Base-by-base conservation (phyloP, 2,113 vertebrate genomes). In the Propithecus coquereli region DNA sequence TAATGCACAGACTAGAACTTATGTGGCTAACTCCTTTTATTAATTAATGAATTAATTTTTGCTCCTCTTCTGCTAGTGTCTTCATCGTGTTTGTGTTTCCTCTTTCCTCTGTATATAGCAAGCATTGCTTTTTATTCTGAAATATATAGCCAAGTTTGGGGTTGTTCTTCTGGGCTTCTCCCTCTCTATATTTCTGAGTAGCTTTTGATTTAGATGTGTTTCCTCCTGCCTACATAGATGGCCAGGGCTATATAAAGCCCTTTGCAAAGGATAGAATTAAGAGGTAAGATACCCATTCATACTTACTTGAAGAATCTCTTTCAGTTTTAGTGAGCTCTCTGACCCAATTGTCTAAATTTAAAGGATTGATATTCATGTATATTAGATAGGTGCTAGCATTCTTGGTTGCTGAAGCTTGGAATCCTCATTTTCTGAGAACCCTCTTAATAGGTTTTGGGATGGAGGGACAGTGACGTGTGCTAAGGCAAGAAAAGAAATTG, bases 281-380 rank as follows among this genome's bases (percentile, higher is more conserved):
- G 71, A 80, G 22, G 47, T 92, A 57, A 90, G 45, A 76, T 88
- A 68, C 4, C 45, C 59, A 22, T 66, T 97, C 59, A 90, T 87
- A 84, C 81, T 92, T 84, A 57, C n/a, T 87, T 91, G 30, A 92
- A 94, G 61, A 73, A 50, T 91, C 40, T 47, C 45, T 84, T 61
- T 87, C 27, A 61, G 13, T 94, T 80, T 95, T 87, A 85, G 32
- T 84, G 57, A 30, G 2, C 45, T 85, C 45, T 87, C 40, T 94
- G 52, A 88, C 77, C 43, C 71, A 93, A 0, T 71, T 96, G 89
- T 50, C 82, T 96, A 76, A 90, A 91, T 79, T 82, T 94, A 94
- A 96, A 90, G 32, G 27, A 9, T 47, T n/a, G 34, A 50, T 96
- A 88, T 96, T 43, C 57, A 63, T 94, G 18, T 81, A 54, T 81